Percentiles rank a stretch among this genome's conserved stretches.
phyloP scores from a whole-genome alignment of 1,140 invertebrate species.

The Arctopsyche grandis region DNA sequence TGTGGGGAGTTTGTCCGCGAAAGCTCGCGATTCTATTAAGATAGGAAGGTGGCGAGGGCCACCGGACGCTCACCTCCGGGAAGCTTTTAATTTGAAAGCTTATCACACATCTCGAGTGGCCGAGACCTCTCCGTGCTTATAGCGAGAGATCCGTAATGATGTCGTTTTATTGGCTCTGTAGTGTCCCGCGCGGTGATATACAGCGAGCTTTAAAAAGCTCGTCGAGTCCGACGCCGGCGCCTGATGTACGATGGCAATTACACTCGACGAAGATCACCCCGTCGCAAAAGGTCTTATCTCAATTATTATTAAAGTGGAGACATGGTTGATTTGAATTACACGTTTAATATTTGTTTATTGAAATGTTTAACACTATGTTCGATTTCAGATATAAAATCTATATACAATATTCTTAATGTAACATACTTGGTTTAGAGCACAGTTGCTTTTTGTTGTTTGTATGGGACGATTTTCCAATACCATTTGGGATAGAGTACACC shows the following conservation, averaged over 20 bases:
- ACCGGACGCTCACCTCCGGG: conserved; percentile 10
- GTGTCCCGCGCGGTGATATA: not conserved
- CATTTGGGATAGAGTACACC: too few relatives aligned
- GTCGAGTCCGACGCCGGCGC: not conserved
- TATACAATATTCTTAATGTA: too few relatives aligned
- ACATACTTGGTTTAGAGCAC: too few relatives aligned
- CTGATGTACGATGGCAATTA: not conserved
- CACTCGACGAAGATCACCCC: not conserved
- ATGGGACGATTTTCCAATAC: too few relatives aligned
- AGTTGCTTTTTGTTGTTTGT: too few relatives aligned
- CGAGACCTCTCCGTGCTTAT: conserved; percentile 42
- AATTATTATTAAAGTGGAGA: not conserved
- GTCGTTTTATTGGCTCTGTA: conserved; percentile 48
- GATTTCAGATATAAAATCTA: too few relatives aligned
- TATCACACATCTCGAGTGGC: conserved; percentile 42
- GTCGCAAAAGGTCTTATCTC: not conserved
- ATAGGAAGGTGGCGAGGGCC: conserved; percentile 38
- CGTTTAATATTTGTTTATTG: too few relatives aligned
- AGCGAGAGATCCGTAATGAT: conserved; percentile 46
- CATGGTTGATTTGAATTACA: too few relatives aligned
- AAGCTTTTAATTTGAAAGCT: conserved; percentile 48
- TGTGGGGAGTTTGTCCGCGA: conserved; percentile 2
- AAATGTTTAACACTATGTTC: too few relatives aligned
- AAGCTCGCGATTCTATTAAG: conserved; percentile 51
- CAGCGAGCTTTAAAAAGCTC: conserved; percentile 9